Evolutionary conservation across 2,113 vertebrate species (phyloP), one percentile per base, ranked within the genome.

Genomic region (Tricholaema leucomelas): DNA sequence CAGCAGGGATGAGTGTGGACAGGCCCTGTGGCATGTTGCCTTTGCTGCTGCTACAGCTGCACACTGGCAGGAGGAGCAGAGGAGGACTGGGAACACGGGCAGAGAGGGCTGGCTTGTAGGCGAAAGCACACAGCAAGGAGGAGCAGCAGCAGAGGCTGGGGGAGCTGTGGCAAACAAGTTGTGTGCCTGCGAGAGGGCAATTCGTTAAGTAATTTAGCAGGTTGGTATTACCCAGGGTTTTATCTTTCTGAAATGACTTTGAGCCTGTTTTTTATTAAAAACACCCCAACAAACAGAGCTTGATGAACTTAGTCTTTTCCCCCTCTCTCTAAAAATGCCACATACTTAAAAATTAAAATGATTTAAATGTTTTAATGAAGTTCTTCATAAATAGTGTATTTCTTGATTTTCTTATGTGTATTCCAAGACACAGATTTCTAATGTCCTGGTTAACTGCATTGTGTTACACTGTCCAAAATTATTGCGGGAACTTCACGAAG

Each of bases 171-270:
- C 73, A 3, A 1, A 25, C 0, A 4, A 52, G 38, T 23, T 0
- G 0, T 19, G 20, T 54, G 64, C 14, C 0, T 55, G 55, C 0
- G 0, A 23, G 38, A 79, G 35, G 19, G 20, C 38, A 27, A 20
- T 38, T n/a, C 7, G 1, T 54, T 64, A 64, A 17, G 8, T 31
- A 33, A 14, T 36, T 67, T 16, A 14, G 24, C 52, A 36, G 25
- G 46, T 36, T 27, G 6, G 1, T 48, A 8, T 48, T 55, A 69
- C 48, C 6, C 19, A 6, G 15, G 17, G 21, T 42, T 67, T 65
- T 38, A 42, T 70, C 15, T 55, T 54, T 48, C 27, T 38, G 40
- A 77, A 78, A 42, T 77, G 23, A 55, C 21, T 55, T 46, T 11
- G n/a, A 50, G 38, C 15, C 40, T 55, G 4, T 30, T 61, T 48